Conservation (phyloP, 2,888 invertebrate species). For the Pristionchus entomophagus region DNA sequence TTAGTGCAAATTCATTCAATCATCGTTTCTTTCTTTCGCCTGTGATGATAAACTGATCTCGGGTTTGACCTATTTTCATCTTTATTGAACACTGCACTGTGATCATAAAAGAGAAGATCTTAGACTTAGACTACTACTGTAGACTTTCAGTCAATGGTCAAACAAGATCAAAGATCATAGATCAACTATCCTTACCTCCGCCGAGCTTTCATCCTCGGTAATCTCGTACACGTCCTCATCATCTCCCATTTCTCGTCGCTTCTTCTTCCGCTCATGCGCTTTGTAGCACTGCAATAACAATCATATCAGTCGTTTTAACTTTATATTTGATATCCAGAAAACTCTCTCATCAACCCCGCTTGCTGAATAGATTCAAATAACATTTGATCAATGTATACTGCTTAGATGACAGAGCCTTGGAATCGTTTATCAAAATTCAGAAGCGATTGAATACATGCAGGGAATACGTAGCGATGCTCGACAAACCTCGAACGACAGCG, state of each 20-base stretch:
- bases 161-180: neutral
- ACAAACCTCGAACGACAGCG: too few species aligned
- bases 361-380: too few species aligned
- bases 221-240: conserved; percentile 34
- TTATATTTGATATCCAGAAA: too few species aligned
- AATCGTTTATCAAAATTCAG: too few species aligned
- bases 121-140: neutral
- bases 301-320: too few species aligned
- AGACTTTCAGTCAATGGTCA: too few species aligned
- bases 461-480: too few species aligned
- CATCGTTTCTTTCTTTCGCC: conserved; percentile 14
- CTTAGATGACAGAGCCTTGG: too few species aligned
- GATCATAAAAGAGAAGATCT: neutral
- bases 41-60: conserved; percentile 21
- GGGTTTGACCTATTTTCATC: too few species aligned
- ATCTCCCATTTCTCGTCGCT: conserved; percentile 41
- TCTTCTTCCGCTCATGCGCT: conserved; percentile 43
- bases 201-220: neutral
- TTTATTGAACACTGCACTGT: neutral
- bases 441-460: too few species aligned
- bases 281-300: conserved; percentile 46
- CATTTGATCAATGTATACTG: too few species aligned
- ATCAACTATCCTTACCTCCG: neutral
- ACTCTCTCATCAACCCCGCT: too few species aligned
- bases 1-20: neutral